Evolutionary conservation across 1,140 invertebrate genomes (phyloP), one percentile per base, ranked within the genome.

Genomic region (Orchesella cincta): DNA sequence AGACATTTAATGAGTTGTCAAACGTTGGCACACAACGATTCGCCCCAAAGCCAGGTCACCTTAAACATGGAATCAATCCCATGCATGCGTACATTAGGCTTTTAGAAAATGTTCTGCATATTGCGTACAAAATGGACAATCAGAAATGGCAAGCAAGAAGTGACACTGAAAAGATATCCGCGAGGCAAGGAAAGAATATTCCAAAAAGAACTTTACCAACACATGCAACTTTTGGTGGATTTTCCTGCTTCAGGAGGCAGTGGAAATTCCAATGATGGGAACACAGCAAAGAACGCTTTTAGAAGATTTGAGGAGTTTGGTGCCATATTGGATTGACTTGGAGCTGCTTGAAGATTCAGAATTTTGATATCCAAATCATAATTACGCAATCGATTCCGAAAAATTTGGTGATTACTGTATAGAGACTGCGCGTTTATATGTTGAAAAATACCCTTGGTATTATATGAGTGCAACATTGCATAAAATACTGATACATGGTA

Each of bases 401-500:
- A 74, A 51, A 36, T 81, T 81, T 73, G 78, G 36, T 46, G 23
- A 33, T 18, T 73, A 64, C 29, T 75, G 62, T 36, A 5, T 29
- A 0, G 31, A 72, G 20, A 34, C 31, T 0, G 71, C 64, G 1
- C 1, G 33, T 18, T 33, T 67, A 36, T 80, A 78, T 67, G 54
- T 78, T 57, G 2, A 23, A 28, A n/a, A 46, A 18, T 80, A 80
- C 35, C 18, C 18, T 1, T 75, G 77, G 74, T 78, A 26, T 29
- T 34, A 62, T 31, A 78, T 80, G 77, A 35, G 35, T 12, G 35
- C 54, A 2, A 78, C 77, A 2, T n/a, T 74, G 18, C 79, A 80
- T 31, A 80, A 78, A 78, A 75, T 78, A 31, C 73, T 85, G 8
- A 79, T 83, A 18, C 83, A 85, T 78, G 82, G 84, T 20, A 46